Base-by-base conservation (phyloP, 2,113 vertebrate genomes). In the Rutilus rutilus region DNA sequence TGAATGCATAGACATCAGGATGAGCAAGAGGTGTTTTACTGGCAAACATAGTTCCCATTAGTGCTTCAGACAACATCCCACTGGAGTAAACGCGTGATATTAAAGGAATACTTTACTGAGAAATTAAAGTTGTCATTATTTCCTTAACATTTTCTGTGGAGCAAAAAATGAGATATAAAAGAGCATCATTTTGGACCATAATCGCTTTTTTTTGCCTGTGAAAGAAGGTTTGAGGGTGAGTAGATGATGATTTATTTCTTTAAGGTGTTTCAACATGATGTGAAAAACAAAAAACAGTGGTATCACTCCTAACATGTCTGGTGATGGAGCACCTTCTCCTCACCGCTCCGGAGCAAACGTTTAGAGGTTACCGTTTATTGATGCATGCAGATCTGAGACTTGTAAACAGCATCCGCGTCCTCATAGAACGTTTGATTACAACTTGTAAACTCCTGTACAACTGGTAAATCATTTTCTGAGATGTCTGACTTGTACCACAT, bases 1-100 rank as follows among this genome's bases (percentile, higher is more conserved):
- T 50, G 23, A 1, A 36, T 23, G 33, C 33, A 39, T 5, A 71
- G 23, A 71, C 19, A n/a, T 71, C 19, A 42, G 33, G 45, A 76
- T 7, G 45, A 76, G 74, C 74, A 27, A 42, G 21, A 74, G 71
- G 39, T 47, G 39, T 47, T 52, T 57, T 52, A 75, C 73, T 50
- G 73, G 67, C 19, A 39, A 71, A 71, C 21, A 71, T 36, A 12
- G n/a, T 76, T 52, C n/a, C 74, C n/a, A 52, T 76, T 76, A 76
- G n/a, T 27, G 10, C 36, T 23, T 12, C 67, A 12, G 67, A 42
- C 10, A 42, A 42, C n/a, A 50, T 76, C 42, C n/a, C 8, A n/a
- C 74, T 19, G 47, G 45, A 76, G n/a, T 50, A 76, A 50, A 76
- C 1, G 0, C 1, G 2, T 7, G 42, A 17, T 76, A 47, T 75